A percentile compares a stretch with the other conserved stretches of the same genome.
Conservation (phyloP, 1,140 invertebrate species). For the Muscidifurax raptorellus region DNA sequence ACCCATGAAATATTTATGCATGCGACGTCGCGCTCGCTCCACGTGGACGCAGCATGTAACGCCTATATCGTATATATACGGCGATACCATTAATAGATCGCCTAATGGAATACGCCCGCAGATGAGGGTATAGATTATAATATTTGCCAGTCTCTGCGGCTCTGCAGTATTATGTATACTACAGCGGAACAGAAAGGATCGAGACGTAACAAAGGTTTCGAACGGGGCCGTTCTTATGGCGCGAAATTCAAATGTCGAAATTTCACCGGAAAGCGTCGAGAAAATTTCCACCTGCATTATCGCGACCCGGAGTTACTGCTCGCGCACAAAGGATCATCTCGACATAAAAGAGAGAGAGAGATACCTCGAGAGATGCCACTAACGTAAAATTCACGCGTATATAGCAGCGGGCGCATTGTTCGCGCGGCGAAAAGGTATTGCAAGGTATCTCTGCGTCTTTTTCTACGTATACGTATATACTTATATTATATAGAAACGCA, state of each 20-base stretch:
- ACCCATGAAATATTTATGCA: background rate
- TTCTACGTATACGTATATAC: background rate
- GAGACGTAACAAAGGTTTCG: too few relatives aligned
- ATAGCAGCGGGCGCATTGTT: constrained; percentile 30
- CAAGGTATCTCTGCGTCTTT: constrained; percentile 59
- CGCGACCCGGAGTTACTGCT: background rate
- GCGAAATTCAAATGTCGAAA: background rate
- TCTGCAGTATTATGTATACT: background rate
- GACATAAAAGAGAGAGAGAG: background rate
- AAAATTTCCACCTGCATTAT: background rate
- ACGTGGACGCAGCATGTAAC: background rate
- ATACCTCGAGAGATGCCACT: background rate
- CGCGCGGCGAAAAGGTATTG: constrained; percentile 52
- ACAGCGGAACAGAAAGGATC: too few relatives aligned
- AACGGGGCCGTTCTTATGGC: background rate
- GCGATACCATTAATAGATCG: background rate
- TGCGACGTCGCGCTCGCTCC: background rate
- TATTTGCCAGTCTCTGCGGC: background rate
- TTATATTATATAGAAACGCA: background rate
- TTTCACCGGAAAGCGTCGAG: background rate
- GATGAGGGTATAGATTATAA: background rate
- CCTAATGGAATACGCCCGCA: background rate
- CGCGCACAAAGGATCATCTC: background rate
- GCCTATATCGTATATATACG: background rate
- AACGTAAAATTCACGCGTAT: background rate